A percentile compares a stretch with the other conserved stretches of the same genome.
Conservation (phyloP, 2,113 vertebrate genomes). For the Strix aluco region DNA sequence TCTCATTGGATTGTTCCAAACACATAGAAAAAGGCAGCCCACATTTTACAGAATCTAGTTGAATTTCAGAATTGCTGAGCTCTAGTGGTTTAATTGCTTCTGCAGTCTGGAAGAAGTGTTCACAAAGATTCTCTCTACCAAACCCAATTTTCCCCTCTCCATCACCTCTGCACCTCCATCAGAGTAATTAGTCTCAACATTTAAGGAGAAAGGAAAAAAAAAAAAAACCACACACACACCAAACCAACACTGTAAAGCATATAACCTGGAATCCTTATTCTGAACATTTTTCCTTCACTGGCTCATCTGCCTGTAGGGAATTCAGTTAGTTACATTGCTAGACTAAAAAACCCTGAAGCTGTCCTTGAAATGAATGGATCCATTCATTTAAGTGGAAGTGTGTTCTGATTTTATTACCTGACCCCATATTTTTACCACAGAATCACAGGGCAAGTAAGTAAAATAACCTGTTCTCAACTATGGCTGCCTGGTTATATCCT, state of each 20-base stretch:
- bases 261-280: constrained; percentile 20
- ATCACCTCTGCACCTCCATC: not conserved
- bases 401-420: constrained; percentile 60
- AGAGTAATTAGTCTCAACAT: not conserved
- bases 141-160: not conserved
- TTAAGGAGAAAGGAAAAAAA: not conserved
- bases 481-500: constrained; percentile 13
- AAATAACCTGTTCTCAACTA: constrained; percentile 40
- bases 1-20: not conserved
- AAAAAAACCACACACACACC: not conserved
- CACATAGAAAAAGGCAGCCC: not conserved
- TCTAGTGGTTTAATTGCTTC: not conserved
- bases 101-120: not conserved
- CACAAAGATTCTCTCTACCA: not conserved
- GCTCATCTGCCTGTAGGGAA: constrained; percentile 49
- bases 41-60: rapidly evolving
- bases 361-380: constrained; percentile 58
- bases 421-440: constrained; percentile 48
- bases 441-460: constrained; percentile 29
- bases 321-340: constrained; percentile 35
- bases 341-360: constrained; percentile 36
- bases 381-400: constrained; percentile 59
- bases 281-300: constrained; percentile 16
- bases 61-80: not conserved
- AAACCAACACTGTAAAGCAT: not conserved